phyloP scores from a whole-genome alignment of 2,888 invertebrate genomes.

The Leptinotarsa tumamoca region DNA sequence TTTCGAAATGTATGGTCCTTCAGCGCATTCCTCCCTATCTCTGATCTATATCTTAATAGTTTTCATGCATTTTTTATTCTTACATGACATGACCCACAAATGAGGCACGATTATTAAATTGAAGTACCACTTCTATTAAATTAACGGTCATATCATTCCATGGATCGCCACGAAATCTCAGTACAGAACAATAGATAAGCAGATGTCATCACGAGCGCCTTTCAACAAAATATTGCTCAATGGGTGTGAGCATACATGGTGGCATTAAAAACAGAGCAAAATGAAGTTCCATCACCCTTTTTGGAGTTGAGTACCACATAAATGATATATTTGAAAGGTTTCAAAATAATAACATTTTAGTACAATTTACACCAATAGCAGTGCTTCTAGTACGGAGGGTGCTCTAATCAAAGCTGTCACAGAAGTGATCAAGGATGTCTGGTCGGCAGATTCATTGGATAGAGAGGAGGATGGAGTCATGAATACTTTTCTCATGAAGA shows the following conservation, averaged over 20 bases:
- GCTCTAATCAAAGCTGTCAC: too few species aligned
- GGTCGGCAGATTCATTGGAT: too few species aligned
- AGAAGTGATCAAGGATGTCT: too few species aligned
- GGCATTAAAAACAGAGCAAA: too few species aligned
- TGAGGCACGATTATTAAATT: slow-evolving; percentile 34
- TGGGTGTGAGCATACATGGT: neutral
- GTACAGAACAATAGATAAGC: neutral
- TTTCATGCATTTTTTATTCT: neutral
- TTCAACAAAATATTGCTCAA: neutral
- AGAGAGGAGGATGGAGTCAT: too few species aligned
- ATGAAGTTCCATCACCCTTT: too few species aligned
- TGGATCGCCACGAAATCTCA: slow-evolving; percentile 21
- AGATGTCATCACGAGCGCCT: neutral
- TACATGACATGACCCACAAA: slow-evolving; percentile 34
- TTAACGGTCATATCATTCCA: slow-evolving; percentile 32
- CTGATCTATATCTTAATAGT: neutral
- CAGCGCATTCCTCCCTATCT: neutral
- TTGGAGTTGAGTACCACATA: too few species aligned
- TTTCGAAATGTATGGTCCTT: neutral
- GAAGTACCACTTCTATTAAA: slow-evolving; percentile 36
- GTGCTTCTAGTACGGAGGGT: too few species aligned
- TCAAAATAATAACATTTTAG: too few species aligned
- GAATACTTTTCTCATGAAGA: too few species aligned
- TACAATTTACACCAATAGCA: too few species aligned
- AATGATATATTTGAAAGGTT: too few species aligned